Evolutionary conservation across 2,888 invertebrate genomes (phyloP).

Genomic region (Ichneumoninae sp.): DNA sequence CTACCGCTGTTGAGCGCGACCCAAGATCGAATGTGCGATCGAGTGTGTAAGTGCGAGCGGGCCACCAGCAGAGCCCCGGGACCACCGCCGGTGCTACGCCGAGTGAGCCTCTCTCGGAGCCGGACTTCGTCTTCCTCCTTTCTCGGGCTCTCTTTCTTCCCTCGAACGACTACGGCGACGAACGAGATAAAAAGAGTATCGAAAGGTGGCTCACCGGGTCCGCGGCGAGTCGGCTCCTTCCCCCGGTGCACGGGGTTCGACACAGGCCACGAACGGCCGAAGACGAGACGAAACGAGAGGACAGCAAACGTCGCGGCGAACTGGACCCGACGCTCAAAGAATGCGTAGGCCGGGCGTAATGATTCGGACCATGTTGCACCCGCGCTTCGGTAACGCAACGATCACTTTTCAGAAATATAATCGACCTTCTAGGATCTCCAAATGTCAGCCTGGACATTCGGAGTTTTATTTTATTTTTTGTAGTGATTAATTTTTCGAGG

Average conservation of each 20-base stretch:
- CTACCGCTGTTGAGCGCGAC: slow-evolving; percentile 67
- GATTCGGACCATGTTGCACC: slow-evolving; percentile 80
- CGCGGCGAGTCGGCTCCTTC: slow-evolving; percentile 1
- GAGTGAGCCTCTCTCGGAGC: slow-evolving; percentile 47
- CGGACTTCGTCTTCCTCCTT: slow-evolving; percentile 50
- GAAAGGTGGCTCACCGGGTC: slow-evolving; percentile 49
- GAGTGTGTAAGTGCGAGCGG: slow-evolving; percentile 83
- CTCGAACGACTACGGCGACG: slow-evolving; percentile 55
- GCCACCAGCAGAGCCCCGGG: slow-evolving; percentile 83
- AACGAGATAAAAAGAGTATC: slow-evolving; percentile 63
- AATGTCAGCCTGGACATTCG: slow-evolving; percentile 11
- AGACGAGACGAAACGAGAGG: slow-evolving; percentile 37
- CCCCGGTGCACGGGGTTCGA: slow-evolving; percentile 2
- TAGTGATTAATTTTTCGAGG: slow-evolving; percentile 17
- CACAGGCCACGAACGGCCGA: slow-evolving; percentile 20
- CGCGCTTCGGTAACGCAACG: slow-evolving; percentile 58
- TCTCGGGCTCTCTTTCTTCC: slow-evolving; percentile 48
- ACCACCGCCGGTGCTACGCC: slow-evolving; percentile 80
- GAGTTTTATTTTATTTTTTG: neutral
- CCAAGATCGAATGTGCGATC: slow-evolving; percentile 76
- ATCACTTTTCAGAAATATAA: slow-evolving; percentile 58
- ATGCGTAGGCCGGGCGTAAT: slow-evolving; percentile 82
- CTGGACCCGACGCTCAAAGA: slow-evolving; percentile 75
- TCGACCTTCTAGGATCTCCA: slow-evolving; percentile 43
- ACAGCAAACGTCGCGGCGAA: slow-evolving; percentile 54